Evolutionary conservation across 2,797 vertebrate species (phyloP).

Genomic region (Pangasius sanitwongsei): DNA sequence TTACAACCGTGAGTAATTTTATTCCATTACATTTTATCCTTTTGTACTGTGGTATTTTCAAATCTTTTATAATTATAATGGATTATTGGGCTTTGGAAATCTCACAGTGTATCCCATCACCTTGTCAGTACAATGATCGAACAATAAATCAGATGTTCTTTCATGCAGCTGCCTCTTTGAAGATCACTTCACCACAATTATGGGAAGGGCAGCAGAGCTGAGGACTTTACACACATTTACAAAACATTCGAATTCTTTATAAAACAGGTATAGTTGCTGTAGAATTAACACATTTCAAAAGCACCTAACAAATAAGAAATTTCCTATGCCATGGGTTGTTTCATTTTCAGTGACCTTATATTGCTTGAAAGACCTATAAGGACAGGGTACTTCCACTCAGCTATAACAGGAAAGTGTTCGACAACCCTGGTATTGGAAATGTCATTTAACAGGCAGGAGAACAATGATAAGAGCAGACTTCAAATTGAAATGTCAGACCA

Average conservation of each 20-base stretch:
- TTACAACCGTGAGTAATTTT: not conserved
- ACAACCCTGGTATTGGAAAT: constrained; percentile 63
- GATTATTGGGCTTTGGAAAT: constrained; percentile 28
- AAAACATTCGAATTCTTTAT: not conserved
- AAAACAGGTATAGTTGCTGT: not conserved
- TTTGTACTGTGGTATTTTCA: constrained; percentile 38
- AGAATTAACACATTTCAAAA: not conserved
- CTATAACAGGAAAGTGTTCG: constrained; percentile 14
- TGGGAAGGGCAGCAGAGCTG: not conserved
- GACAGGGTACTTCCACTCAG: not conserved
- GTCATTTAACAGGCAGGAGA: constrained; percentile 49
- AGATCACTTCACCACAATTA: constrained; percentile 28
- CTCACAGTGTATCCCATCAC: constrained; percentile 29
- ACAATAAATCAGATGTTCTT: constrained; percentile 58
- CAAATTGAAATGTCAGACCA: constrained; percentile 62
- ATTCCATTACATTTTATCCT: constrained; percentile 29
- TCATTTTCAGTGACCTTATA: not conserved
- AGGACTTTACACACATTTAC: not conserved
- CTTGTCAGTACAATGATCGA: constrained; percentile 52
- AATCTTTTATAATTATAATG: constrained; percentile 50
- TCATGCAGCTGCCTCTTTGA: constrained; percentile 47
- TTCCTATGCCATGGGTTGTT: not conserved
- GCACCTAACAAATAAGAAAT: not conserved
- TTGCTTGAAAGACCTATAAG: not conserved
- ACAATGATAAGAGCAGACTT: constrained; percentile 45